These are phyloP conservation scores for Montipora sp. DNA, from an alignment of 64 coral and sea anemone genomes.

Conservation along the genomic window DNA sequence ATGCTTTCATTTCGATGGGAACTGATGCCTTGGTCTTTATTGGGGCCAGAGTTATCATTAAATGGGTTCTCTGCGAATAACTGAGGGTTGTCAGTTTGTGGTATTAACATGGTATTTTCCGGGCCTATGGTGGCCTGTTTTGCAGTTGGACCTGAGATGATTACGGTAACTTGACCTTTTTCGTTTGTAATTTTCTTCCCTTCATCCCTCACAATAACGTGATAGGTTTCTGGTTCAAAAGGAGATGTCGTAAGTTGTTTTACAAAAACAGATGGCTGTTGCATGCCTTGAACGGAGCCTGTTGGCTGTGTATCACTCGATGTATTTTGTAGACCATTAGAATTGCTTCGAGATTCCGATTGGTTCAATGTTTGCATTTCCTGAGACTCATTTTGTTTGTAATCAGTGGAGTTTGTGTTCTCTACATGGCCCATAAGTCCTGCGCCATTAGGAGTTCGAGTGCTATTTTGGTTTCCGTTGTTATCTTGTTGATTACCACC, in stretches of 20 bases:
- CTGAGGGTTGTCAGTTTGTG: not conserved
- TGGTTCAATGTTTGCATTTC: not conserved
- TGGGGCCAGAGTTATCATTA: not conserved
- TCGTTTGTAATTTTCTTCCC: constrained; percentile 33
- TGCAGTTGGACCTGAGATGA: constrained; percentile 45
- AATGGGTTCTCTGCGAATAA: not conserved
- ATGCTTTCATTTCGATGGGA: not conserved
- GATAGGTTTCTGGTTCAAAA: constrained; percentile 26
- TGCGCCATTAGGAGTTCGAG: not conserved
- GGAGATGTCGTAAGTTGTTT: not conserved
- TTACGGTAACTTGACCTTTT: constrained; percentile 46
- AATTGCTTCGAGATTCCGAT: not conserved
- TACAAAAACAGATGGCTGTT: constrained; percentile 25
- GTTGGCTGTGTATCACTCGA: not conserved
- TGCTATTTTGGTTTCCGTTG: not conserved
- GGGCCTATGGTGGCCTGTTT: not conserved
- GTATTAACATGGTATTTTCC: constrained; percentile 20
- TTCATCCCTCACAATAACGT: constrained; percentile 29
- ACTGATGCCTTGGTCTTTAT: not conserved
- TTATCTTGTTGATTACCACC: not conserved
- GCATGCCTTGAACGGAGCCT: too few species aligned
- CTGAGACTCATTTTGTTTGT: not conserved
- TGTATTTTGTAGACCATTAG: not conserved
- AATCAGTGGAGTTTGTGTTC: not conserved
- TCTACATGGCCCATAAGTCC: not conserved